Base-by-base conservation (phyloP, 1,140 invertebrate genomes). In the Zophobas morio region DNA sequence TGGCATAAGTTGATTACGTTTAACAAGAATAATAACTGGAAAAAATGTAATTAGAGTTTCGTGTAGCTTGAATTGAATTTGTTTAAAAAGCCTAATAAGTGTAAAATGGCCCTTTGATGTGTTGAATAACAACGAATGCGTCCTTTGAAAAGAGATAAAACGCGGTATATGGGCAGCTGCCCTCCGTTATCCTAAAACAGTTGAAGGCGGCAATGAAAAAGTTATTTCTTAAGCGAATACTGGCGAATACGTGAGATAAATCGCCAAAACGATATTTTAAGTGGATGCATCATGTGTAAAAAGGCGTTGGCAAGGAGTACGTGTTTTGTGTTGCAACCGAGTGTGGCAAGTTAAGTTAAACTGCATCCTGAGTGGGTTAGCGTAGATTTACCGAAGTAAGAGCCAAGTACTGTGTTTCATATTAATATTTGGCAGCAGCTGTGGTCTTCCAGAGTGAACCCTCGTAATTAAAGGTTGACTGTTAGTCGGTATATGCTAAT, bases 381-480 rank as follows among this genome's bases (percentile, higher is more conserved):
- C 42, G 60, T 2, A 42, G 39, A 42, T 66, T 42, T 66, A 42
- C 37, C 36, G 4, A 66, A 66, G 60, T 66, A 66, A 66, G 35
- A 39, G n/a, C 37, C 60, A 73, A 73, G 71, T 73, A 53, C 34
- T 72, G 46, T 53, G 71, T 40, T 73, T 73, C 54, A 56, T 73
- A 73, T 73, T 73, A 73, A 73, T 73, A 73, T 73, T 42, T 73
- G 71, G 71, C 35, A 73, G 56, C 71, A 73, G 71, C 71, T 73
- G 71, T 73, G 71, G 71, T 73, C 37, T 73, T 73, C 40, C 39
- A 32, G 71, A 56, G 71, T 73, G 36, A 73, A 73, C 71, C 71
- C 54, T 73, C 56, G 71, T 73, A 73, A 73, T 73, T 73, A 73
- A 56, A 73, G 71, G 71, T 73, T 73, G 71, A 66, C 60, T 66